Base-by-base conservation (phyloP, 30 jellyfish, hydroid and myxozoan genomes). In the Hydra vulgaris region DNA sequence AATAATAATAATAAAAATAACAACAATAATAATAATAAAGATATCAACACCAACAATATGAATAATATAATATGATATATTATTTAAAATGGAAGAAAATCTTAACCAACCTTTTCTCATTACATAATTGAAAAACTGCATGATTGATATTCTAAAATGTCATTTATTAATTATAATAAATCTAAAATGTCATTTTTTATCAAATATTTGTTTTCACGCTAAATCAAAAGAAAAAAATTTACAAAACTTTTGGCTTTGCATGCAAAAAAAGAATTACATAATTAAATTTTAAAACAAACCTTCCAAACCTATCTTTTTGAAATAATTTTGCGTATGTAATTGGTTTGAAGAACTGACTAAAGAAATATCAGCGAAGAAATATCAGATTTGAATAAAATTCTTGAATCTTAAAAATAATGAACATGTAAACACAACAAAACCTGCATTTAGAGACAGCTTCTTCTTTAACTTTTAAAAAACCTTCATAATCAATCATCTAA, bases 81-180 rank as follows among this genome's bases (percentile, higher is more conserved):
- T 3, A 40, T 3, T 3, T 12, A 40, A 40, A 40, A 69, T 19
- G 15, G 12, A 69, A 21, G 15, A 69, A 19, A 69, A 8, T 3
- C 8, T 69, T 19, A 3, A 27, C 25, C 21, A 27, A 78, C 85
- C 85, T 86, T 91, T 91, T 52, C 97, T 84, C 97, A 91, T 91
- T 12, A 91, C 97, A 79, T 91, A 91, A 85, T 91, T 91, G 81
- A 91, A 91, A 53, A 91, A 91, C 82, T 91, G 97, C 97, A 91
- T 91, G 52, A 91, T 91, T 15, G 97, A 91, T 66, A 91, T 91
- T 79, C 97, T 74, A 75, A 73, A 3, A 78, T 21, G 8, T 20
- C 20, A 77, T n/a, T n/a, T 0, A 18, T n/a, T 0, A 0, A 75
- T 0, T n/a, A 25, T 20, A 75, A 4, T n/a, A 23, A 56, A 21